Percentiles rank a stretch among this genome's conserved stretches.
Evolutionary conservation across 1,140 invertebrate genomes (phyloP).

Genomic region (Apis mellifera): DNA sequence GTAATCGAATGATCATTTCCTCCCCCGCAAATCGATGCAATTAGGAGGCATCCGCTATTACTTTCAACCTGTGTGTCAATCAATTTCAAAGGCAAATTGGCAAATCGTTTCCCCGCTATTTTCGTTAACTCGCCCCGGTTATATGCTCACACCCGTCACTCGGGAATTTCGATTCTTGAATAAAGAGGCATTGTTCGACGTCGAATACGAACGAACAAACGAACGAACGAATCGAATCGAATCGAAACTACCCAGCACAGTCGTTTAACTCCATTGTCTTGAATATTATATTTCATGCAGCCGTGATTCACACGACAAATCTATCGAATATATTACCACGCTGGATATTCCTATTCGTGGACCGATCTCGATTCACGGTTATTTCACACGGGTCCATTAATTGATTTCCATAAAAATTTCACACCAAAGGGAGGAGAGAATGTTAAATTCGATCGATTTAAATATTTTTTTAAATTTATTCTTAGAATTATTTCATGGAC

Average conservation of each 20-base stretch:
- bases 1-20: not conserved
- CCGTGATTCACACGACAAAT: constrained; percentile 22
- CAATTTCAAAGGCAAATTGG: constrained; percentile 21
- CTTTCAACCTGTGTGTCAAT: not conserved
- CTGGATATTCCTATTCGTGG: not conserved
- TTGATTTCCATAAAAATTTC: no score
- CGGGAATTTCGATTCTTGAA: constrained; percentile 32
- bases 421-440: no score
- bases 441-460: no score
- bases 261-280: constrained; percentile 31
- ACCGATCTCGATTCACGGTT: no score
- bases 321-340: constrained; percentile 27
- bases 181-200: constrained; percentile 39
- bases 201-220: constrained; percentile 35
- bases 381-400: no score
- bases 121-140: not conserved
- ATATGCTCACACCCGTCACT: constrained; percentile 9
- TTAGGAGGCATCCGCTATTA: not conserved
- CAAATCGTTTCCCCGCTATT: not conserved
- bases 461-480: no score
- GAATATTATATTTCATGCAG: constrained; percentile 37
- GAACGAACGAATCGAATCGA: constrained; percentile 21
- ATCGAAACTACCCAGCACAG: not conserved
- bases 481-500: no score
- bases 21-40: not conserved